phyloP scores from a whole-genome alignment of 35 echinoderm and acorn worm species.

The Acanthaster planci region DNA sequence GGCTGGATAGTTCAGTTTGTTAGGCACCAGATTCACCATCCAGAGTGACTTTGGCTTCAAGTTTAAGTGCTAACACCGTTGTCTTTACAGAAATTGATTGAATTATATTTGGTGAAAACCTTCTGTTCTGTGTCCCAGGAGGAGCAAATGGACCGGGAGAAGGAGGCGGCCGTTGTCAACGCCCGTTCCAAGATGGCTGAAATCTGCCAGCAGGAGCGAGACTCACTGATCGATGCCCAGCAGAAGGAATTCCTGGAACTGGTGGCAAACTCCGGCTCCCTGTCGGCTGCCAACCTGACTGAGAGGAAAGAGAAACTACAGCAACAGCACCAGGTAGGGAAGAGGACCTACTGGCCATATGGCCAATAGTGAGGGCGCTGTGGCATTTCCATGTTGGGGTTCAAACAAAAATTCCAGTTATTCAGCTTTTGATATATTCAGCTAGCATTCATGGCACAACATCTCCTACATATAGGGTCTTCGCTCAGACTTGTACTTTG shows the following conservation, averaged over 20 bases:
- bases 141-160: constrained; percentile 91
- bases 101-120: no score
- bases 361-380: not conserved
- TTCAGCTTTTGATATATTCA: no score
- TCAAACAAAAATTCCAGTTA: not conserved
- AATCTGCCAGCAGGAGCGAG: constrained; percentile 64
- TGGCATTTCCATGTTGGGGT: not conserved
- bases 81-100: no score
- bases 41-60: no score
- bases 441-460: not conserved
- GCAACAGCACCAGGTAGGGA: constrained; percentile 78
- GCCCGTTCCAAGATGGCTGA: constrained; percentile 71
- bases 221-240: constrained; percentile 71
- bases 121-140: no score
- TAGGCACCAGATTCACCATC: no score
- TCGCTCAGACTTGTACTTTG: no score
- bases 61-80: no score
- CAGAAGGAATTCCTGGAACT: constrained; percentile 94
- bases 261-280: constrained; percentile 78
- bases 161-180: constrained; percentile 53
- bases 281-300: constrained; percentile 67
- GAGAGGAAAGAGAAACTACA: constrained; percentile 90
- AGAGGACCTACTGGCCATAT: not conserved
- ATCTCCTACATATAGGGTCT: not conserved
- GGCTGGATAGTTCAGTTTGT: no score